A percentile compares a stretch with the other conserved stretches of the same genome.
Evolutionary conservation across 2,113 vertebrate genomes (phyloP).

Genomic region (Hydrochoerus hydrochaeris): DNA sequence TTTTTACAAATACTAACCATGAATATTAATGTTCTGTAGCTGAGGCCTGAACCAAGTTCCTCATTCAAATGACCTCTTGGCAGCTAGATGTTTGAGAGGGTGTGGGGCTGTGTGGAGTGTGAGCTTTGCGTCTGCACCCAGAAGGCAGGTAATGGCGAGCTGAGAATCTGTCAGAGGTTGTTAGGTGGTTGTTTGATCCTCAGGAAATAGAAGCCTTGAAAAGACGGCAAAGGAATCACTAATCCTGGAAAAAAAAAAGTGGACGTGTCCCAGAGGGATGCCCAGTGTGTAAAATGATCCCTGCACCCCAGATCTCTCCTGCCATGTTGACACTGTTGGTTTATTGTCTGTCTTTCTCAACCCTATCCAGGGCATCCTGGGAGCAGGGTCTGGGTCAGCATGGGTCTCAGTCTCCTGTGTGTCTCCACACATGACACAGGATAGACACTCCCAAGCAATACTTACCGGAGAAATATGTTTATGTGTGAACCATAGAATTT

Average conservation of each 20-base stretch:
- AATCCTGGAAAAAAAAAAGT: background rate
- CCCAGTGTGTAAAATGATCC: background rate
- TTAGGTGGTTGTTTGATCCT: background rate
- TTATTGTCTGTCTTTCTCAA: background rate
- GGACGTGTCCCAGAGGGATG: background rate
- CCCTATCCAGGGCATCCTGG: rapidly evolving
- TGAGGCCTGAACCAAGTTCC: conserved; percentile 64
- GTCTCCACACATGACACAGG: background rate
- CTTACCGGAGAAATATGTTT: background rate
- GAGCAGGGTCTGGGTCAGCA: background rate
- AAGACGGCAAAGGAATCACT: background rate
- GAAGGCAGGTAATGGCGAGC: background rate
- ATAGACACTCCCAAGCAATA: background rate
- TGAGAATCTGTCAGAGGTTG: background rate
- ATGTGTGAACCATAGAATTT: background rate
- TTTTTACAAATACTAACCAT: conserved; percentile 73
- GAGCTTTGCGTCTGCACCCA: conserved; percentile 8
- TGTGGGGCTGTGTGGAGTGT: background rate
- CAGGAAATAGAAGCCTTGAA: background rate
- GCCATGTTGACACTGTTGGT: background rate
- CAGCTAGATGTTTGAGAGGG: background rate
- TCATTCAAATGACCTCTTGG: conserved; percentile 65
- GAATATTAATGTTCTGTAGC: conserved; percentile 78
- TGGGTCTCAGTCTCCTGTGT: background rate
- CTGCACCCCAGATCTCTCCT: background rate